phyloP scores from a whole-genome alignment of 2,797 vertebrate species.

The Toxotes lorentzi region DNA sequence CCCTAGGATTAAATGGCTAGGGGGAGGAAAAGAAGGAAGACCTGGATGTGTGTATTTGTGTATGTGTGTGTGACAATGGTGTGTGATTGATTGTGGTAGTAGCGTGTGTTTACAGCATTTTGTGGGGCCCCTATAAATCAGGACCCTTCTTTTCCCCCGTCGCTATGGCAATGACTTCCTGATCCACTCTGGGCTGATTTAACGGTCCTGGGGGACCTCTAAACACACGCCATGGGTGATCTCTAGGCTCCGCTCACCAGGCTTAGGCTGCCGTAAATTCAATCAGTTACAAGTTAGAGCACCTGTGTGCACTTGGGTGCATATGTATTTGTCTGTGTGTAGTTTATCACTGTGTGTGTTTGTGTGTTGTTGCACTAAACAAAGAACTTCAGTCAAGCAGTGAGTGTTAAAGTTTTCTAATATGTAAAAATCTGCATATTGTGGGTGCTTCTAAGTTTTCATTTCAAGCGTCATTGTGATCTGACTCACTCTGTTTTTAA shows the following conservation, averaged over 20 bases:
- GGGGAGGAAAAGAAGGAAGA: constrained; percentile 33
- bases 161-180: constrained; percentile 82
- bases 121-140: constrained; percentile 73
- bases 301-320: constrained; percentile 68
- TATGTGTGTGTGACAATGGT: constrained; percentile 34
- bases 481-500: constrained; percentile 13
- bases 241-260: constrained; percentile 72
- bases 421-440: constrained; percentile 10
- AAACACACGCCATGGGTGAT: constrained; percentile 79
- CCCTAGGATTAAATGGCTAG: constrained; percentile 51
- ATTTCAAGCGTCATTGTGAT: constrained; percentile 5
- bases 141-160: constrained; percentile 51
- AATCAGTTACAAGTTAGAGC: constrained; percentile 72
- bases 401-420: background rate
- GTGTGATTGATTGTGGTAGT: constrained; percentile 65
- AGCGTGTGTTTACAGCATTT: constrained; percentile 71
- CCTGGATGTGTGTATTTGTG: constrained; percentile 47
- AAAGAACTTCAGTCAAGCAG: constrained; percentile 36
- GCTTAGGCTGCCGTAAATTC: constrained; percentile 73
- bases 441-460: constrained; percentile 30
- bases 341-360: constrained; percentile 16
- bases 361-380: constrained; percentile 21
- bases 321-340: constrained; percentile 53
- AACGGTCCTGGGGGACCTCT: constrained; percentile 78
- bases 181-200: constrained; percentile 84